Evolutionary conservation across 2,113 vertebrate species (phyloP).

Genomic region (Ursus arctos): DNA sequence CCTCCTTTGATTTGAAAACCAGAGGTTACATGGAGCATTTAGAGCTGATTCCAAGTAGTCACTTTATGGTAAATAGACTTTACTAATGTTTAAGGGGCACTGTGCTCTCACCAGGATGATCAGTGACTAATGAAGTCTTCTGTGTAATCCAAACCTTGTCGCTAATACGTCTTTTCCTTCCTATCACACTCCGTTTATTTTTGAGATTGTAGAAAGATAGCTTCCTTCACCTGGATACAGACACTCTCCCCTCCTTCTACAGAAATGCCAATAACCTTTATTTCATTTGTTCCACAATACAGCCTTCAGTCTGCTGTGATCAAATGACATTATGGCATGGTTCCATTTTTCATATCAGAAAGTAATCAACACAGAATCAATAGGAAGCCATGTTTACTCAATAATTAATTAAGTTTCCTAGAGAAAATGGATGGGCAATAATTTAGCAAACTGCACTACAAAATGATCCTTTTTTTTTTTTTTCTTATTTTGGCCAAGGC

Average conservation of each 20-base stretch:
- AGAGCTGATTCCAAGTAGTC: background rate
- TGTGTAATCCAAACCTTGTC: background rate
- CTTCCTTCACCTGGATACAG: constrained; percentile 49
- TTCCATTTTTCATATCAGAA: constrained; percentile 76
- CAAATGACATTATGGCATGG: constrained; percentile 62
- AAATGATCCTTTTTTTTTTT: constrained; percentile 65
- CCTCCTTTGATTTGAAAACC: constrained; percentile 8
- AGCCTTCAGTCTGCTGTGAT: constrained; percentile 71
- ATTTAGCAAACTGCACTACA: constrained; percentile 82
- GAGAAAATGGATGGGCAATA: constrained; percentile 75
- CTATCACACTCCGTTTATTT: constrained; percentile 24
- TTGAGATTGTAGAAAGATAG: constrained; percentile 32
- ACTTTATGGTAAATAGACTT: background rate
- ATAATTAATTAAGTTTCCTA: constrained; percentile 85
- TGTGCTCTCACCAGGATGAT: background rate
- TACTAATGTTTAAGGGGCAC: background rate
- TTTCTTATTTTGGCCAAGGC: constrained; percentile 46
- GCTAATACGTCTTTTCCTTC: background rate
- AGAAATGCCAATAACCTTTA: constrained; percentile 64
- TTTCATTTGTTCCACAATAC: constrained; percentile 69
- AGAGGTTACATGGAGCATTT: background rate
- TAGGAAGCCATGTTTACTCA: constrained; percentile 81
- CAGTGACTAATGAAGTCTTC: constrained; percentile 19
- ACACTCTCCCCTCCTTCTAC: background rate
- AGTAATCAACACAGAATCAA: constrained; percentile 78